phyloP scores from a whole-genome alignment of 2,888 invertebrate species.

The Tribolium freemani region DNA sequence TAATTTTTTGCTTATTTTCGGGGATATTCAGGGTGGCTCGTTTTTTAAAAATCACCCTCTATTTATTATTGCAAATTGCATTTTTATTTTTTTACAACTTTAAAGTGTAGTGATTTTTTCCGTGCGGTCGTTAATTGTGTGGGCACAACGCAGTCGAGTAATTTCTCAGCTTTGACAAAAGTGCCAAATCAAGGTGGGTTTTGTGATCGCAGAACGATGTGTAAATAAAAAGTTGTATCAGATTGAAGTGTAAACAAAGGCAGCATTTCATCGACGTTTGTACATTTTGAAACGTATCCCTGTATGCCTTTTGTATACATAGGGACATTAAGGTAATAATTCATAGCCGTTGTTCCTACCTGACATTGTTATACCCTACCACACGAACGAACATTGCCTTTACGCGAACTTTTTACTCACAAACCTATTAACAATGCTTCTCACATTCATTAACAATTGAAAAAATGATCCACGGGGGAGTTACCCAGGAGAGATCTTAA shows the following conservation, averaged over 20 bases:
- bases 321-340: constrained; percentile 28
- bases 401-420: constrained; percentile 29
- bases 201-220: constrained; percentile 20
- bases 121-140: not conserved
- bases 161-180: constrained; percentile 22
- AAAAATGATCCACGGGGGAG: constrained; percentile 20
- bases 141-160: not conserved
- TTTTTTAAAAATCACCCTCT: too few relatives aligned
- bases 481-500: not conserved
- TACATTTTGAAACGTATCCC: constrained; percentile 34
- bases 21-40: too few relatives aligned
- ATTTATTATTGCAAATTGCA: too few relatives aligned
- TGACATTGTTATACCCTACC: constrained; percentile 21
- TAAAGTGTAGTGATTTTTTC: too few relatives aligned
- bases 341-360: constrained; percentile 19
- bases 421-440: constrained; percentile 24
- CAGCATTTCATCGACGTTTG: constrained; percentile 37
- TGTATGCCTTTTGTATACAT: constrained; percentile 29
- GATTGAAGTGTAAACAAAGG: constrained; percentile 36
- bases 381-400: constrained; percentile 25
- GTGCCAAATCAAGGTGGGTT: constrained; percentile 8
- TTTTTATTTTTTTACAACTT: too few relatives aligned
- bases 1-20: too few relatives aligned
- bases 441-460: constrained; percentile 30
- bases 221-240: constrained; percentile 36